phyloP scores from a whole-genome alignment of 2,797 vertebrate species.

The Microctenopoma stevenorrisi region DNA sequence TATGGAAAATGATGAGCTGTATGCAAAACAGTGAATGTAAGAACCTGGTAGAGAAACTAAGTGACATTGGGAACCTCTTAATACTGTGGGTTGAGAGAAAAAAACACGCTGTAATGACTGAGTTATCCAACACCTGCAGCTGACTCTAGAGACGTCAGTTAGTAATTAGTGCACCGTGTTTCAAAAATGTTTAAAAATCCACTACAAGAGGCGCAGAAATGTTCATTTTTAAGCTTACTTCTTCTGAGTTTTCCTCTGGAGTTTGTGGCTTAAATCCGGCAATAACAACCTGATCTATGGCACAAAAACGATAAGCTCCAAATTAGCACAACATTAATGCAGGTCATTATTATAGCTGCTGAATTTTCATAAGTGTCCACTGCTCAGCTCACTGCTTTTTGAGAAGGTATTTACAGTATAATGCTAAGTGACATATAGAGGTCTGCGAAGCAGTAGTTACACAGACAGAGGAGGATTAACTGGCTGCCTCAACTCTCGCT shows the following conservation, averaged over 20 bases:
- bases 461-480: conserved; percentile 73
- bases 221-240: conserved; percentile 25
- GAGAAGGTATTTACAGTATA: conserved; percentile 73
- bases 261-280: conserved; percentile 60
- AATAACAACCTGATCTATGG: conserved; percentile 47
- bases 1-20: conserved; percentile 9
- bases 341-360: conserved; percentile 71
- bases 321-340: conserved; percentile 73
- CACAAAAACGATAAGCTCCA: conserved; percentile 55
- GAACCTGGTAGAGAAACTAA: conserved; percentile 20
- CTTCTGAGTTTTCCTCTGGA: conserved; percentile 23
- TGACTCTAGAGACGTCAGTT: conserved; percentile 49
- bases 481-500: conserved; percentile 62
- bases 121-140: conserved; percentile 63
- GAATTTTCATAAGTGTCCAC: conserved; percentile 64
- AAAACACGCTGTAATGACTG: conserved; percentile 54
- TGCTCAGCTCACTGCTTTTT: conserved; percentile 51
- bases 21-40: background rate
- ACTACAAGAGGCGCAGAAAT: conserved; percentile 18
- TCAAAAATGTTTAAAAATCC: conserved; percentile 33
- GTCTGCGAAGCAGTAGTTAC: conserved; percentile 72
- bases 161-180: conserved; percentile 52
- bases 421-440: conserved; percentile 81
- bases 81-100: conserved; percentile 26
- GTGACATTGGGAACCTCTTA: conserved; percentile 33